Evolutionary conservation across 2,797 vertebrate species (phyloP).

Genomic region (Sebastiscus albofasciatus): DNA sequence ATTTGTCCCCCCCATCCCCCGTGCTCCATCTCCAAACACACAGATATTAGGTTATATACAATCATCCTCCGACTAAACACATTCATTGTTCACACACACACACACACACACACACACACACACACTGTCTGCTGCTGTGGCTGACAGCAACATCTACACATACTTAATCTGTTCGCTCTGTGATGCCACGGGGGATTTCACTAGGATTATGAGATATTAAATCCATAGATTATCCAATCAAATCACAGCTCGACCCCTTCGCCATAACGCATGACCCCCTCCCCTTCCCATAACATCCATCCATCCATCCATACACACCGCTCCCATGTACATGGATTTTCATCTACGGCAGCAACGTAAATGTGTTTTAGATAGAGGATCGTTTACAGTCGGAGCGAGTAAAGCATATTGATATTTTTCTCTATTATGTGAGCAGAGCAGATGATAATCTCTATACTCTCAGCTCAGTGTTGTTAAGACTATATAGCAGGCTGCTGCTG

Average conservation of each 20-base stretch:
- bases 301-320: not conserved
- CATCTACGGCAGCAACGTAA: slow-evolving; percentile 2
- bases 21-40: slow-evolving; percentile 43
- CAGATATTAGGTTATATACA: slow-evolving; percentile 36
- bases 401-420: slow-evolving; percentile 53
- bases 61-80: slow-evolving; percentile 45
- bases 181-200: slow-evolving; percentile 73
- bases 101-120: slow-evolving; percentile 2
- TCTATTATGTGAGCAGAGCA: slow-evolving; percentile 30
- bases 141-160: slow-evolving; percentile 62
- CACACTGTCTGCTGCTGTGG: slow-evolving; percentile 23
- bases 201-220: slow-evolving; percentile 84
- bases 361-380: slow-evolving; percentile 38
- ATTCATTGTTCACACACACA: slow-evolving; percentile 5
- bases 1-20: slow-evolving; percentile 15
- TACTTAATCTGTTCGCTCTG: slow-evolving; percentile 72
- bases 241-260: slow-evolving; percentile 74
- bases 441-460: slow-evolving; percentile 46
- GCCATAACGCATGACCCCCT: slow-evolving; percentile 49
- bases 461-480: slow-evolving; percentile 30
- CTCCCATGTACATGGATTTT: slow-evolving; percentile 20
- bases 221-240: slow-evolving; percentile 87
- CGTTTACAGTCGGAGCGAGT: slow-evolving; percentile 15
- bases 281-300: not conserved
- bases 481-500: slow-evolving; percentile 23